A percentile compares a stretch with the other conserved stretches of the same genome.
Conservation (phyloP, 2,113 vertebrate genomes). For the Geococcyx californianus region DNA sequence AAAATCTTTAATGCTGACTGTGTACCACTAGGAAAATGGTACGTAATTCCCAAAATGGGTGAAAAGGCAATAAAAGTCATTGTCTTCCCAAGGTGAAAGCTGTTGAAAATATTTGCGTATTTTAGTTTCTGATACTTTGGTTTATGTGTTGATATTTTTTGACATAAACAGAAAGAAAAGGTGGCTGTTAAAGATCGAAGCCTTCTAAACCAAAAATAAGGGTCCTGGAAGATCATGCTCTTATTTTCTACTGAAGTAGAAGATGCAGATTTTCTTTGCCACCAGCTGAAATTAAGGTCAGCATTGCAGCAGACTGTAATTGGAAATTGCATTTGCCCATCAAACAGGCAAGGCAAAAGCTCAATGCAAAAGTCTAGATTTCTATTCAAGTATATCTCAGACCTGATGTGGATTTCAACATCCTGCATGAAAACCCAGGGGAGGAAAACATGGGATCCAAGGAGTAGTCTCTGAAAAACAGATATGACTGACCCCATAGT, state of each 20-base stretch:
- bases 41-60: background rate
- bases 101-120: background rate
- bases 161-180: background rate
- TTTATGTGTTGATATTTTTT: background rate
- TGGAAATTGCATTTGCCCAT: conserved; percentile 6
- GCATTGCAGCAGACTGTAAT: background rate
- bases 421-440: background rate
- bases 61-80: background rate
- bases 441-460: background rate
- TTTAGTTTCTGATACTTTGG: background rate
- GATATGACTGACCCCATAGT: background rate
- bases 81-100: background rate
- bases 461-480: background rate
- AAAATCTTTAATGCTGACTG: background rate
- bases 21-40: background rate
- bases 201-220: background rate
- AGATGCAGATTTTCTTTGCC: background rate
- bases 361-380: background rate
- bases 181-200: background rate
- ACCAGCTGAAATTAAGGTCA: background rate
- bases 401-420: background rate
- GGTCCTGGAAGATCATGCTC: background rate
- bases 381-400: background rate
- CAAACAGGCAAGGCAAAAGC: background rate
- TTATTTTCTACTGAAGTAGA: background rate